Conservation (phyloP, 1,140 invertebrate genomes). For the Helicorthomorpha holstii region DNA sequence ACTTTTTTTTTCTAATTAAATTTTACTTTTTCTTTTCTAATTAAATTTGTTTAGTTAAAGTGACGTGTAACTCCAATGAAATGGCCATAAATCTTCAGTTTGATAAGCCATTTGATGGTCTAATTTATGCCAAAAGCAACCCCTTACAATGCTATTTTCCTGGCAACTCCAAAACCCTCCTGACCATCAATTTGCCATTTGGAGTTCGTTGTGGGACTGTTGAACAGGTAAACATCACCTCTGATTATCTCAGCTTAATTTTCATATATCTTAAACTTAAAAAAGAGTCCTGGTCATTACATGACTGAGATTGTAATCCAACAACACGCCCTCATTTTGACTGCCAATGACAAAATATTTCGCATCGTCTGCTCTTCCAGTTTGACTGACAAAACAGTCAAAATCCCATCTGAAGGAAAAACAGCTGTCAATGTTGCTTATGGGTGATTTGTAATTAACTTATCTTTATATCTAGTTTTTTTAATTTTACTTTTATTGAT, state of each 20-base stretch:
- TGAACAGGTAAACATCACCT: constrained; percentile 26
- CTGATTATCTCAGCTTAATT: too few relatives aligned
- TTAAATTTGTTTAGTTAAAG: too few relatives aligned
- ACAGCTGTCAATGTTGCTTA: background rate
- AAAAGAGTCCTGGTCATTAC: constrained; percentile 26
- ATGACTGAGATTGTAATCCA: constrained; percentile 35
- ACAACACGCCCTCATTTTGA: constrained; percentile 34
- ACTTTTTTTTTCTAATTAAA: too few relatives aligned
- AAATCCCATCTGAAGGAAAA: constrained; percentile 21
- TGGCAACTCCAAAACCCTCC: constrained; percentile 29
- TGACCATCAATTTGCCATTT: constrained; percentile 30
- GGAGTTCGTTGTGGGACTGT: constrained; percentile 32
- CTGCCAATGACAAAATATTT: constrained; percentile 32
- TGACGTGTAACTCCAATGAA: constrained; percentile 33
- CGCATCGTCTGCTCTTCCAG: constrained; percentile 34
- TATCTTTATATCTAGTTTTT: background rate
- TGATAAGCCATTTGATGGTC: constrained; percentile 29
- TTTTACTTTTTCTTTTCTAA: constrained; percentile 8
- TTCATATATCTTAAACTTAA: background rate
- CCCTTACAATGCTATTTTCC: constrained; percentile 20
- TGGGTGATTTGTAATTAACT: background rate
- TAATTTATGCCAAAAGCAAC: constrained; percentile 35
- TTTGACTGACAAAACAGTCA: constrained; percentile 31
- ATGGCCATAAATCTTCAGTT: constrained; percentile 34
- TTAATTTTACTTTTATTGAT: background rate